Conservation (phyloP, 1,140 invertebrate genomes). For the Phymastichus coffea region DNA sequence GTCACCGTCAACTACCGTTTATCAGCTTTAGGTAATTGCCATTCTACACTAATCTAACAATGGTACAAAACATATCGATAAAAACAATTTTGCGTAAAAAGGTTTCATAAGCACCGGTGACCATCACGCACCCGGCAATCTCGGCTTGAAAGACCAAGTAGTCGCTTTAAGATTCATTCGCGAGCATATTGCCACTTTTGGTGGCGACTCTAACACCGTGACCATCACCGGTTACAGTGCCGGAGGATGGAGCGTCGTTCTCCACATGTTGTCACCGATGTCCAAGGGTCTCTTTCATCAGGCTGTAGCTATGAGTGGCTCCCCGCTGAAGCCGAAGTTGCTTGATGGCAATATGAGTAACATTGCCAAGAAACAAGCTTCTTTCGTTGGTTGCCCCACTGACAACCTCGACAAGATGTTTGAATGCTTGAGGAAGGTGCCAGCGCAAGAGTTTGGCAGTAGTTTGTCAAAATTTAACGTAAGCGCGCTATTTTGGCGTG, state of each 20-base stretch:
- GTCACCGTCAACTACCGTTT: constrained; percentile 76
- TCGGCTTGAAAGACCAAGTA: constrained; percentile 69
- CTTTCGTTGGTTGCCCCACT: constrained; percentile 63
- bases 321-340: constrained; percentile 63
- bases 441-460: constrained; percentile 24
- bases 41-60: neutral
- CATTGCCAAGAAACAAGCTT: constrained; percentile 65
- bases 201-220: constrained; percentile 59
- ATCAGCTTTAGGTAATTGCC: constrained; percentile 55
- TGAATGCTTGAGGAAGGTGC: constrained; percentile 61
- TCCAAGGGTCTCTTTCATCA: no score
- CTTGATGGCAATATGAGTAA: constrained; percentile 56
- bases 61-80: neutral
- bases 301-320: constrained; percentile 63
- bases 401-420: constrained; percentile 58
- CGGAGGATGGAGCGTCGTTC: constrained; percentile 62
- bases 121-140: constrained; percentile 65
- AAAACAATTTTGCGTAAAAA: constrained; percentile 30
- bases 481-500: constrained; percentile 24
- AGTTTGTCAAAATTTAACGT: constrained; percentile 31
- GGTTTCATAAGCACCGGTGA: constrained; percentile 70
- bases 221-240: constrained; percentile 72
- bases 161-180: constrained; percentile 64
- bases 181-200: constrained; percentile 63
- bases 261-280: constrained; percentile 67